Evolutionary conservation across 2,888 invertebrate species (phyloP), one percentile per base, ranked within the genome.

Genomic region (Lobophora halterata): DNA sequence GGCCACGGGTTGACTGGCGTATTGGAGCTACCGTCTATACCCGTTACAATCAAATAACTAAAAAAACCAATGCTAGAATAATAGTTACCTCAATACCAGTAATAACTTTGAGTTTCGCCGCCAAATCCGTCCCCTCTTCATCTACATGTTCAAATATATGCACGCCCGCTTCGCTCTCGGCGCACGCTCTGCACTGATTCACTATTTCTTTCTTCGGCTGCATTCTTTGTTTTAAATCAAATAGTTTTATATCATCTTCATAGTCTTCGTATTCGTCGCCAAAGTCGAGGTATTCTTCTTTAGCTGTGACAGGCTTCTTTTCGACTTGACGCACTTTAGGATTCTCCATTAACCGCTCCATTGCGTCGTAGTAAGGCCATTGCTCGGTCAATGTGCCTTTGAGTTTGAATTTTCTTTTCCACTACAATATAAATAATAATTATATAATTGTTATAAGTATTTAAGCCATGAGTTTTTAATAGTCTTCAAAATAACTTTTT

Each of bases 361-460:
- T 73, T 1, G 73, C 73, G 4, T 80, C 80, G 46, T 64, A 86
- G 46, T 75, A 86, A 5, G 80, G 83, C 87, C 87, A 87, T 13
- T 78, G 73, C 44, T 83, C 87, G 42, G 67, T 79, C 5, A 86
- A 55, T 30, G 81, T 71, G 2, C 87, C 87, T 57, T 83, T 81
- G 40, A 60, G 69, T 1, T 81, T 79, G 48, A 85, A 86, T 61
- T 85, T 86, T 14, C 61, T 65, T 65, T 87, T 86, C 86, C 85
- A 85, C 86, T 87, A 59, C 6, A 72, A 77, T 3, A 33, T 10
- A 11, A 37, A 28, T 27, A 7, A 7, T 4, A 8, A 12, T 6
- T 6, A 3, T 3, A 20, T 6, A 13, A 4, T 12, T 13, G 1
- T 13, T 11, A 6, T 2, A n/a, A n/a, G n/a, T n/a, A n/a, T n/a